Percentiles rank a stretch among this genome's conserved stretches.
phyloP scores from a whole-genome alignment of 2,113 vertebrate genomes.

The Litocranius walleri region DNA sequence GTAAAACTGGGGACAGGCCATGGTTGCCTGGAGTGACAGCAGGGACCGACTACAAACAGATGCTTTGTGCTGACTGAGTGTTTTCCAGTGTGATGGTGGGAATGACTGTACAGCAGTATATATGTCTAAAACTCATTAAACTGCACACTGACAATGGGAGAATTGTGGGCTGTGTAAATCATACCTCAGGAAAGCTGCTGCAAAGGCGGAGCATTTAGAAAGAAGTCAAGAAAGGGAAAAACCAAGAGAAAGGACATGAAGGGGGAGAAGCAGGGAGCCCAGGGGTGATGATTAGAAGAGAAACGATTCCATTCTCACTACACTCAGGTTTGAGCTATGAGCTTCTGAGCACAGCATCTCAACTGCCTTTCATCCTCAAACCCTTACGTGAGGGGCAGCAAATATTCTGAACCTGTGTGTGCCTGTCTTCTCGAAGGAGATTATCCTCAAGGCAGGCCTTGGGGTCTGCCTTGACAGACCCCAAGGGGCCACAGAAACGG shows the following conservation, averaged over 20 bases:
- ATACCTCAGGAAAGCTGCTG: background rate
- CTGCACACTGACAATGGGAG: background rate
- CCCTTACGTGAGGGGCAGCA: background rate
- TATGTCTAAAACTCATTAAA: background rate
- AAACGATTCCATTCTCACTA: background rate
- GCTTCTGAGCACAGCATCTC: background rate
- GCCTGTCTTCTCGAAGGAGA: background rate
- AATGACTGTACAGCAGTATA: background rate
- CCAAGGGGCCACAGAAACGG: background rate
- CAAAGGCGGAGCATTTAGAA: background rate
- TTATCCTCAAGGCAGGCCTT: background rate
- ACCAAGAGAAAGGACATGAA: background rate
- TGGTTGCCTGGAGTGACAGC: background rate
- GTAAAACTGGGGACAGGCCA: background rate
- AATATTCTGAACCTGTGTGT: background rate
- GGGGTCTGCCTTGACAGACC: no score
- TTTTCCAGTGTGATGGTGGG: background rate
- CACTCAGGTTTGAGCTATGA: no score
- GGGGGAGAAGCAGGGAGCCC: background rate
- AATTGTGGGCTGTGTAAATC: background rate
- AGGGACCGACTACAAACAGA: background rate
- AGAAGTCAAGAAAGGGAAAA: background rate
- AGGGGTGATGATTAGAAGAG: background rate
- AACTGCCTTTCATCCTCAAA: background rate
- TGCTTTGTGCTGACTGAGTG: background rate